Percentiles rank a stretch among this genome's conserved stretches.
phyloP scores from a whole-genome alignment of 1,140 invertebrate species.

The Yoshiicerus persimilis region DNA sequence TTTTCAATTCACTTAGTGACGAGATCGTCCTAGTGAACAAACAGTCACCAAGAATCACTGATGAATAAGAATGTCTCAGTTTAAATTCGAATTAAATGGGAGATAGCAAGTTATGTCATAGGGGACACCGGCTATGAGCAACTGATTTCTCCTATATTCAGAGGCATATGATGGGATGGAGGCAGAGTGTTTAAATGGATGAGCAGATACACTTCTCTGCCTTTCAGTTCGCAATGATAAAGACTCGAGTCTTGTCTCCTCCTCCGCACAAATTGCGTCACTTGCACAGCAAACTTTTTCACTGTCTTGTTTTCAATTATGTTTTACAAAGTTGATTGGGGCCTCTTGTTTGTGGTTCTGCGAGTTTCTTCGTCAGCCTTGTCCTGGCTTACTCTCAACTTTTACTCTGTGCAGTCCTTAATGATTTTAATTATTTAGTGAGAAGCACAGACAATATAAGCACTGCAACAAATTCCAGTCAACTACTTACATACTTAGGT shows the following conservation, averaged over 20 bases:
- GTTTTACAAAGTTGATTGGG: slow-evolving; percentile 3
- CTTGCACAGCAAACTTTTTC: neutral
- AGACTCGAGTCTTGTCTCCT: neutral
- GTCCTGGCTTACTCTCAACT: neutral
- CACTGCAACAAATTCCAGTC: neutral
- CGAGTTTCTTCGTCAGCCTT: neutral
- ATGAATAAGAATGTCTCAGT: neutral
- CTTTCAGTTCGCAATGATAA: neutral
- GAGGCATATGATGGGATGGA: neutral
- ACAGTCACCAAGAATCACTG: neutral
- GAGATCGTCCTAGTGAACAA: too few species aligned
- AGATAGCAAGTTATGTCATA: neutral
- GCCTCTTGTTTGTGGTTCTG: neutral
- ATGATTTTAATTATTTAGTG: neutral
- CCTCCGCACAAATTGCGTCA: neutral
- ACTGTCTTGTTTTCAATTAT: slow-evolving; percentile 14
- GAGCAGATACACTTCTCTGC: neutral
- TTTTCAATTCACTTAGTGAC: neutral
- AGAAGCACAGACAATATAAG: neutral
- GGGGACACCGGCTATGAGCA: neutral
- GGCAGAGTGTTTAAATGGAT: neutral
- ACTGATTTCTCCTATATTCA: neutral
- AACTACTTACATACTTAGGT: too few species aligned
- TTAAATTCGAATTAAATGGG: neutral
- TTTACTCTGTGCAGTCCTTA: neutral